Evolutionary conservation across 1,140 invertebrate genomes (phyloP), one percentile per base, ranked within the genome.

Genomic region (Aphidius ervi): DNA sequence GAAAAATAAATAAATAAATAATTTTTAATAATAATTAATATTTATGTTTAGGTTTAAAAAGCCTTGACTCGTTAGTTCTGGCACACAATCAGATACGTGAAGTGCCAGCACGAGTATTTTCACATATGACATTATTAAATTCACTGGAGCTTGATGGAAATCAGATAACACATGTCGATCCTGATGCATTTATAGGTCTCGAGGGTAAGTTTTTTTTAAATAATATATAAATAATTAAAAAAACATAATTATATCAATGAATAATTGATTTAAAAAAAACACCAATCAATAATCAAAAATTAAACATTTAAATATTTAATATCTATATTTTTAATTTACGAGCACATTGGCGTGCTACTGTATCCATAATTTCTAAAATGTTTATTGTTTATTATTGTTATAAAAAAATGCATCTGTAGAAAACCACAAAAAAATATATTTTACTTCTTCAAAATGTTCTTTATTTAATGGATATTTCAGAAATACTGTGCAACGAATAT

Each of bases 101-200:
- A 66, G 85, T 94, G 56, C 90, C 91, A 41, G 83, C 86, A 7
- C 84, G 87, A 67, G 91, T 91, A 42, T 94, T 94, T 75, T 86
- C 86, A 5, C 88, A 92, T 74, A 80, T 95, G 63, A 85, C 79
- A 31, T 83, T 88, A 67, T 81, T 94, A 43, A 94, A 92, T 76
- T 93, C 91, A 8, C 79, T 95, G 68, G 92, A 93, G 78, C 77
- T 95, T 59, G 92, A 94, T 68, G 90, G 90, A 49, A 95, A 95
- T 78, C 82, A 85, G 63, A 93, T 95, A 67, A 85, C 82, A 59
- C 83, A 85, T 48, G 85, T 95, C 60, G 88, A 93, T 76, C 85
- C 89, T 57, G 88, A 90, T 65, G 91, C 91, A 9, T 95, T 95
- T 71, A 84, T 84, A 41, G 91, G 91, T 63, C 82, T 94, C 16